Conservation (phyloP, 2,888 invertebrate species). For the Muschampia plurimacula region DNA sequence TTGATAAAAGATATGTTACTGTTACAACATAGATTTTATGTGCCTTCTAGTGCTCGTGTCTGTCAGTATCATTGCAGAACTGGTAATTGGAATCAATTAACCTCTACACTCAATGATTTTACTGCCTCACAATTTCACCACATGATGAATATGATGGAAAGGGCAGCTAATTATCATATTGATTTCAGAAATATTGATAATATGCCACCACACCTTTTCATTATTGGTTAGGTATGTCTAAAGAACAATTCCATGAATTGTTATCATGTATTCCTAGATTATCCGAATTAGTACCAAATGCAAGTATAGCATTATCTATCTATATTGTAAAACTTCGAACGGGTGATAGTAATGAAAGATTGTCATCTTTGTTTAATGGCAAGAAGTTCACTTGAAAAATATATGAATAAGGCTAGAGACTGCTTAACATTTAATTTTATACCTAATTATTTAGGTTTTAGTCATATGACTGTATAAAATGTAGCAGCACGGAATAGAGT, state of each 20-base stretch:
- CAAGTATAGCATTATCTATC: slow-evolving; percentile 1
- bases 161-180: background rate
- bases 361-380: slow-evolving; percentile 2
- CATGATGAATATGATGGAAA: background rate
- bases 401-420: slow-evolving; percentile 3
- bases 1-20: background rate
- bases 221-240: slow-evolving; percentile 7
- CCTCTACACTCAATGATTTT: background rate
- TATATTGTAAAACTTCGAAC: slow-evolving; percentile 15
- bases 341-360: slow-evolving; percentile 5
- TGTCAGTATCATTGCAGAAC: background rate
- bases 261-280: background rate
- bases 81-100: background rate
- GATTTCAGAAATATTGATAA: background rate
- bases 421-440: background rate
- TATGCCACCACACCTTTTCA: background rate
- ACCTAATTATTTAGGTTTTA: slow-evolving; percentile 1
- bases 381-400: background rate
- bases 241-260: slow-evolving; percentile 2
- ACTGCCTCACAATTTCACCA: background rate
- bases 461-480: slow-evolving; percentile 7
- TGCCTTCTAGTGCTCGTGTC: background rate
- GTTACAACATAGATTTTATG: background rate
- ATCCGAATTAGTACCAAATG: background rate
- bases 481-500: background rate